Percentiles rank a stretch among this genome's conserved stretches.
phyloP scores from a whole-genome alignment of 1,140 invertebrate genomes.

The Gonatopus flavifemur region DNA sequence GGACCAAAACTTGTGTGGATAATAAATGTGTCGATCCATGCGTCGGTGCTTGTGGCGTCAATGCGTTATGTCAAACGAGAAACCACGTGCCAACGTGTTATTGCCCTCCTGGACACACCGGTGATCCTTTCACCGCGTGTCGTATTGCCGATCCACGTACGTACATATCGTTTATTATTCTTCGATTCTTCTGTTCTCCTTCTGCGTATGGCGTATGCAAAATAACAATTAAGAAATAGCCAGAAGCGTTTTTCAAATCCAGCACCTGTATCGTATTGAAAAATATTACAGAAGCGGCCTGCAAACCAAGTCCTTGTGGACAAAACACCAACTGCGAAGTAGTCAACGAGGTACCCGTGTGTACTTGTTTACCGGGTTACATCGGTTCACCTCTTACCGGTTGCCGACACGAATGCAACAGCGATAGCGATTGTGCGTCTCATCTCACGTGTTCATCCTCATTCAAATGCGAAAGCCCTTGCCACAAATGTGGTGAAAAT shows the following conservation, averaged over 20 bases:
- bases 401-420: conserved; percentile 78
- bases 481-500: conserved; percentile 76
- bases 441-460: conserved; percentile 70
- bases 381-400: conserved; percentile 73
- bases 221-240: no score
- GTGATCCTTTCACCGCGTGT: conserved; percentile 65
- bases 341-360: conserved; percentile 72
- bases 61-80: conserved; percentile 64
- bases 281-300: conserved; percentile 68
- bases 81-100: conserved; percentile 67
- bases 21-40: conserved; percentile 66
- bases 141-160: conserved; percentile 57
- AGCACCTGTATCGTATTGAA: no score
- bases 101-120: conserved; percentile 67
- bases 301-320: conserved; percentile 79
- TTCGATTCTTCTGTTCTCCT: no score
- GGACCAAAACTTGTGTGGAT: conserved; percentile 58
- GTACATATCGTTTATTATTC: conserved; percentile 8
- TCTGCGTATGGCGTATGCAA: no score
- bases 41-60: conserved; percentile 62
- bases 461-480: conserved; percentile 78
- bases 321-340: conserved; percentile 78
- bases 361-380: conserved; percentile 73
- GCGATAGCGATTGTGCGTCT: conserved; percentile 71
- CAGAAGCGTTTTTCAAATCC: no score